phyloP scores from a whole-genome alignment of 2,113 vertebrate species.

The Nothobranchius furzeri region DNA sequence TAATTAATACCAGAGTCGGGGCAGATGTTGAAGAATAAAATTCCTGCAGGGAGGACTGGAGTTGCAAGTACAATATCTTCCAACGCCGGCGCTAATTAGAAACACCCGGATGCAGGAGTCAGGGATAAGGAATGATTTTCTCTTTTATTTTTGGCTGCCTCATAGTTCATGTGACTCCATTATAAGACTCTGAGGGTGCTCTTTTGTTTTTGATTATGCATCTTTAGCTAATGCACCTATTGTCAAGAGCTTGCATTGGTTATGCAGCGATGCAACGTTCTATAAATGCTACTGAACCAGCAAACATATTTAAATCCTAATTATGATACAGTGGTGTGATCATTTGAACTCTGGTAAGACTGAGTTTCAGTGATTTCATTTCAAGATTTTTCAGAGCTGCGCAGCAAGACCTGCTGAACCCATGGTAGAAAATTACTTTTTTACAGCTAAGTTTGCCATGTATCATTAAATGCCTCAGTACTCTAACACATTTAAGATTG shows the following conservation, averaged over 20 bases:
- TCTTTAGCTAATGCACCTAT: constrained; percentile 10
- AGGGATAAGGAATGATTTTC: constrained; percentile 37
- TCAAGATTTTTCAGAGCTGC: constrained; percentile 1
- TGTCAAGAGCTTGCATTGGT: neutral
- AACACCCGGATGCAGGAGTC: constrained; percentile 51
- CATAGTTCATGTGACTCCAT: constrained; percentile 31
- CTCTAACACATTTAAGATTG: constrained; percentile 53
- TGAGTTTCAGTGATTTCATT: constrained; percentile 7
- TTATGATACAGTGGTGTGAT: neutral
- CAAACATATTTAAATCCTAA: constrained; percentile 4
- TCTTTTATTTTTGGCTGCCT: constrained; percentile 40
- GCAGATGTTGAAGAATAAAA: constrained; percentile 63
- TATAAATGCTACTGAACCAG: neutral
- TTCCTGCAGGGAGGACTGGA: constrained; percentile 42
- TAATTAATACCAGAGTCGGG: constrained; percentile 55
- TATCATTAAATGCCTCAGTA: constrained; percentile 30
- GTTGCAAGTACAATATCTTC: constrained; percentile 50
- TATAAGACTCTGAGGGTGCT: constrained; percentile 23
- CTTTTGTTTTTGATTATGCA: constrained; percentile 13
- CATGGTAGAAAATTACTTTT: neutral
- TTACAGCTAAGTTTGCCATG: constrained; percentile 10
- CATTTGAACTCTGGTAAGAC: neutral
- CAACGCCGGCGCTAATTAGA: constrained; percentile 55
- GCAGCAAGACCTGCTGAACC: constrained; percentile 12
- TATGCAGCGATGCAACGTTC: neutral